Conservation (phyloP, 2,888 invertebrate species). For the Anoncus sp. region DNA sequence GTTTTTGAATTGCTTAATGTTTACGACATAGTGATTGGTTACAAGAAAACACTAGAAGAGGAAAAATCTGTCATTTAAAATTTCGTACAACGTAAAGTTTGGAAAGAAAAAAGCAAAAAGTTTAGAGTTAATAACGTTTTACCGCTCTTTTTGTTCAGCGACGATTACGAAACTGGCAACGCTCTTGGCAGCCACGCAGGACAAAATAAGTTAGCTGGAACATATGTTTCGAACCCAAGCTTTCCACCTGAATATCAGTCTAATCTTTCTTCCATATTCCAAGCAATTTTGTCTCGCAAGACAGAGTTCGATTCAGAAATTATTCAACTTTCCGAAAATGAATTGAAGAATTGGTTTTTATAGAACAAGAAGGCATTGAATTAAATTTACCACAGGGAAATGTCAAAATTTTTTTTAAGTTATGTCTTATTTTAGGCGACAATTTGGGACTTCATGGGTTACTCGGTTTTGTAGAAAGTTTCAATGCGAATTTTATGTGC, state of each 20-base stretch:
- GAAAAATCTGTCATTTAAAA: slow-evolving; percentile 10
- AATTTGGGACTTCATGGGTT: slow-evolving; percentile 61
- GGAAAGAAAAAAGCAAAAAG: not conserved
- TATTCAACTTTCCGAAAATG: slow-evolving; percentile 40
- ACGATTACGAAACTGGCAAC: slow-evolving; percentile 62
- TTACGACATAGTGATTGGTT: not conserved
- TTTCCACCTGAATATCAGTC: slow-evolving; percentile 57
- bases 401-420: slow-evolving; percentile 46
- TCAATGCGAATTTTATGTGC: slow-evolving; percentile 53
- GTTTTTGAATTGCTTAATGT: not conserved
- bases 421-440: slow-evolving; percentile 58
- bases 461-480: slow-evolving; percentile 60
- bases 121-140: not conserved
- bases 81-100: slow-evolving; percentile 16
- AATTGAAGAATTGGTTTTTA: slow-evolving; percentile 53
- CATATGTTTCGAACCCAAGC: slow-evolving; percentile 45
- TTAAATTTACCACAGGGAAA: slow-evolving; percentile 36
- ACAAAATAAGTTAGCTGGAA: slow-evolving; percentile 47
- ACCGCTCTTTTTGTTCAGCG: slow-evolving; percentile 43
- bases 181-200: slow-evolving; percentile 58
- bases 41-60: not conserved
- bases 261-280: slow-evolving; percentile 47
- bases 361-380: slow-evolving; percentile 50
- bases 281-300: slow-evolving; percentile 47
- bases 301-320: slow-evolving; percentile 48